Conservation (phyloP, 1,140 invertebrate genomes). For the Eulimnadia texana region DNA sequence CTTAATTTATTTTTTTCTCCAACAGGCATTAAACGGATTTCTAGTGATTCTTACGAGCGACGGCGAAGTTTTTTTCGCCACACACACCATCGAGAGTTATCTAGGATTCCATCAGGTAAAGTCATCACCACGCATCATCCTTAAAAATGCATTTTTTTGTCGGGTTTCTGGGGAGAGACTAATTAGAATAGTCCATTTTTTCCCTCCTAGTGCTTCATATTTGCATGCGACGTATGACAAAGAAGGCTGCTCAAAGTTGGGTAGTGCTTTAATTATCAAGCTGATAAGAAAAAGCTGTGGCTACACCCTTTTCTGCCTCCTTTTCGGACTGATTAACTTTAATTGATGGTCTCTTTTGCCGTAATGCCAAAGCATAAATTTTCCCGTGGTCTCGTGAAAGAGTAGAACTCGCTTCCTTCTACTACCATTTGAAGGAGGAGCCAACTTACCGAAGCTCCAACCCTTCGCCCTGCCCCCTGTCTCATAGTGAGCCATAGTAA, state of each 20-base stretch:
- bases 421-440: too few relatives aligned
- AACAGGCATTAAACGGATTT: constrained; percentile 96
- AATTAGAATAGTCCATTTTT: not conserved
- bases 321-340: not conserved
- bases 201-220: not conserved
- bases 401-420: too few relatives aligned
- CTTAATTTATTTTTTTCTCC: constrained; percentile 23
- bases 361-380: not conserved
- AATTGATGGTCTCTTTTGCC: not conserved
- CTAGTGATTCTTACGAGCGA: constrained; percentile 95
- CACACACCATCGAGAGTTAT: constrained; percentile 98
- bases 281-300: not conserved
- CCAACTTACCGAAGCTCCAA: too few relatives aligned
- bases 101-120: constrained; percentile 97
- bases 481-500: too few relatives aligned
- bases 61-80: constrained; percentile 97
- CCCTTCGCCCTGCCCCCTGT: too few relatives aligned
- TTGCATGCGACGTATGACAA: not conserved
- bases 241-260: not conserved
- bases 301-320: not conserved
- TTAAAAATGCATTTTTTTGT: not conserved
- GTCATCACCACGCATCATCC: not conserved
- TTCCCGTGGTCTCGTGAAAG: not conserved
- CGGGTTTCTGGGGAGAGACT: not conserved
- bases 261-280: not conserved